Conservation (phyloP, 1,140 invertebrate genomes). For the Heliconius eleuchia region DNA sequence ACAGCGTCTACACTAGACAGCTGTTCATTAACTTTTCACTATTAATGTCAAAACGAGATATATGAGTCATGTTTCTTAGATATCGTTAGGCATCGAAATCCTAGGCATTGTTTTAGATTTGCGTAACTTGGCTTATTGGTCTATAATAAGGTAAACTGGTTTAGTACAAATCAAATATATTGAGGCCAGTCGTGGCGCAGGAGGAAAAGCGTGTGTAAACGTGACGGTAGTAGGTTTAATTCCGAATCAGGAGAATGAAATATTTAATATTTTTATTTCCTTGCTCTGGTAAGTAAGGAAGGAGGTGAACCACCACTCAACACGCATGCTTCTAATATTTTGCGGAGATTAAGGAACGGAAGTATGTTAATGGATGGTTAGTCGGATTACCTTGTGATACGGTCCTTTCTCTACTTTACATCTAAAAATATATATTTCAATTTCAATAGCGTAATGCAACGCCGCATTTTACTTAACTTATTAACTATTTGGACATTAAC, state of each 20-base stretch:
- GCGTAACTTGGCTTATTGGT: constrained; percentile 15
- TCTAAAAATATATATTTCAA: not conserved
- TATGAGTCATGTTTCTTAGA: constrained; percentile 11
- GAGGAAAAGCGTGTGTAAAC: too few species aligned
- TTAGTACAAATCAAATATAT: not conserved
- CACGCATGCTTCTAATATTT: not conserved
- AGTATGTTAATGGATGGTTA: not conserved
- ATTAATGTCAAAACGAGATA: constrained; percentile 11
- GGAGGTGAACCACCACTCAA: not conserved
- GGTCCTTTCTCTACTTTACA: not conserved
- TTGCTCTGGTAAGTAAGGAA: too few species aligned
- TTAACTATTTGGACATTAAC: too few species aligned
- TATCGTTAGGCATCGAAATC: constrained; percentile 1
- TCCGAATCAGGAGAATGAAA: too few species aligned
- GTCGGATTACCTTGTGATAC: too few species aligned
- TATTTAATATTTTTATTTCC: too few species aligned
- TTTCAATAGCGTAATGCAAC: too few species aligned
- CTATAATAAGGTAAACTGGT: not conserved
- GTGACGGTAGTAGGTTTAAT: too few species aligned
- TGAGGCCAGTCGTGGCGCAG: too few species aligned
- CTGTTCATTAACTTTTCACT: constrained; percentile 6
- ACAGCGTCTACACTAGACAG: not conserved
- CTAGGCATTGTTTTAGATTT: constrained; percentile 16
- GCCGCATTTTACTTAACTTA: not conserved
- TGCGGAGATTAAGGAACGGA: not conserved